These are phyloP conservation scores for Nibea coibor DNA, from an alignment of 2,113 vertebrate species.

Conservation along the genomic window DNA sequence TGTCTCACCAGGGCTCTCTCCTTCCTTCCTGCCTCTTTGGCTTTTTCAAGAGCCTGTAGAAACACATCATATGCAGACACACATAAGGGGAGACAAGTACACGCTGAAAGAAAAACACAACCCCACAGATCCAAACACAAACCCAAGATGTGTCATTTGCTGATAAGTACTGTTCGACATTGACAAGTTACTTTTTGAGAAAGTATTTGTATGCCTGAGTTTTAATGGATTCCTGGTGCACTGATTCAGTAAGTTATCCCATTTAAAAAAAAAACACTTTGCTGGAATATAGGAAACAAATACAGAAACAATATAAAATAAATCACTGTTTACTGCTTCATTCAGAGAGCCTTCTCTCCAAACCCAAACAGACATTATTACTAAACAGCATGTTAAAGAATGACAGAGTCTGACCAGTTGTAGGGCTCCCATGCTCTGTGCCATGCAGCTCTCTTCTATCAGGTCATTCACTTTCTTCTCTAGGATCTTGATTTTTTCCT, in stretches of 20 bases:
- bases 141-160: background rate
- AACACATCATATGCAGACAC: background rate
- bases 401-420: conserved; percentile 87
- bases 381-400: background rate
- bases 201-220: background rate
- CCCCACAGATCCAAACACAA: background rate
- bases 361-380: background rate
- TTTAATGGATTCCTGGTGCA: background rate
- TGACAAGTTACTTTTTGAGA: background rate
- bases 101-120: background rate
- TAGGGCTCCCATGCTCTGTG: conserved; percentile 88
- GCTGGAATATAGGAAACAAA: background rate
- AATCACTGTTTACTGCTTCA: background rate
- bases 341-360: background rate
- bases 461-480: conserved; percentile 97
- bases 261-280: background rate
- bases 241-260: background rate
- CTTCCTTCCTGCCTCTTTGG: conserved; percentile 96
- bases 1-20: conserved; percentile 92
- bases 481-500: conserved; percentile 94
- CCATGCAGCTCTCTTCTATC: conserved; percentile 96
- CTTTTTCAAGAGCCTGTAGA: conserved; percentile 92
- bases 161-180: background rate
- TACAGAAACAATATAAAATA: background rate
- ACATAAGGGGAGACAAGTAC: background rate